phyloP scores from a whole-genome alignment of 1,140 invertebrate genomes.

The Helicorthomorpha holstii region DNA sequence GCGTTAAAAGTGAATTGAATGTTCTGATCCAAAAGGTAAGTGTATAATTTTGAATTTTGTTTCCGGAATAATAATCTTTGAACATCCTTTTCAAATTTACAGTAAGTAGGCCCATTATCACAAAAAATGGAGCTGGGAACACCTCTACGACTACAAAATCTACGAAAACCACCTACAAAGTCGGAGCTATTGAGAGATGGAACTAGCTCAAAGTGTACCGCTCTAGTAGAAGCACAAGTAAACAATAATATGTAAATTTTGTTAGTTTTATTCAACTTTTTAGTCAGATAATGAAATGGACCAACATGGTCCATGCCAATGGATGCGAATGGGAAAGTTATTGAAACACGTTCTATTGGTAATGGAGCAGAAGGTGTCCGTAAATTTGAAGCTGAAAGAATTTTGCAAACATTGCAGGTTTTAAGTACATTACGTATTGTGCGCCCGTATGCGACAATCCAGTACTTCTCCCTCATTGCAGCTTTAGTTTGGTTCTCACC shows the following conservation, averaged over 20 bases:
- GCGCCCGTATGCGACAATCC: not conserved
- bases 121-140: slow-evolving; percentile 6
- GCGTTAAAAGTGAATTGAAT: not conserved
- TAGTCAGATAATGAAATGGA: not conserved
- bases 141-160: slow-evolving; percentile 5
- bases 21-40: not conserved
- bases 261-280: not conserved
- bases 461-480: no score
- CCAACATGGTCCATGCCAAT: not conserved
- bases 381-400: not conserved
- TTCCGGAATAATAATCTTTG: not conserved
- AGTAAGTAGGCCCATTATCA: slow-evolving; percentile 7
- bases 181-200: slow-evolving; percentile 4
- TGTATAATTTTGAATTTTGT: not conserved
- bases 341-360: not conserved
- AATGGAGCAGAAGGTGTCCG: not conserved
- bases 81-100: not conserved
- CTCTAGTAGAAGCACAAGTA: slow-evolving; percentile 10
- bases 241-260: slow-evolving; percentile 7
- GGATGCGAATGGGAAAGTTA: not conserved
- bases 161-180: slow-evolving; percentile 5
- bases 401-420: not conserved
- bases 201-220: slow-evolving; percentile 14
- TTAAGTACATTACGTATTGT: not conserved
- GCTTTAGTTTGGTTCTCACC: no score